Conservation (phyloP, 1,140 invertebrate genomes). For the Mizuhopecten yessoensis region DNA sequence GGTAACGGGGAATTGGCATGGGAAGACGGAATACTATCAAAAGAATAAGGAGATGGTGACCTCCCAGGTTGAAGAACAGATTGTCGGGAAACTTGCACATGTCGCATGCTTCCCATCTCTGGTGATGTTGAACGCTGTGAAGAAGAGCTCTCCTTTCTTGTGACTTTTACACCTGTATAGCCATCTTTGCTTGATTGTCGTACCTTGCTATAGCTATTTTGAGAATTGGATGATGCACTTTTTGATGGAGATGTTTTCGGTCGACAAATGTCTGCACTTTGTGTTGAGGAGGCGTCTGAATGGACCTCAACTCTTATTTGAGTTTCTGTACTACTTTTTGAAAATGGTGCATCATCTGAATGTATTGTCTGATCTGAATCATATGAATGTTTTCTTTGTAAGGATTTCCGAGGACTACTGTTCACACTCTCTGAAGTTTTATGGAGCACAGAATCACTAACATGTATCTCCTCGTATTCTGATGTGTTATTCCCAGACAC, state of each 20-base stretch:
- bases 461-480: neutral
- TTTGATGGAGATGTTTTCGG: neutral
- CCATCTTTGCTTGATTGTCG: conserved; percentile 13
- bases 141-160: conserved; percentile 37
- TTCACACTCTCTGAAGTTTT: conserved; percentile 5
- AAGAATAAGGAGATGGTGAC: conserved; percentile 62
- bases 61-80: conserved; percentile 50
- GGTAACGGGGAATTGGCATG: conserved; percentile 65
- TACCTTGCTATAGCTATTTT: conserved; percentile 18
- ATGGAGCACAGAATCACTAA: conserved; percentile 36
- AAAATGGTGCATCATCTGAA: conserved; percentile 60
- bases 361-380: conserved; percentile 60
- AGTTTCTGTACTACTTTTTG: conserved; percentile 63
- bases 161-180: conserved; percentile 19
- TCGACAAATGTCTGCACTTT: conserved; percentile 23
- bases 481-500: neutral
- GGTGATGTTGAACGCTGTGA: conserved; percentile 55
- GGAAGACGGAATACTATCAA: conserved; percentile 63
- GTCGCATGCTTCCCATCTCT: conserved; percentile 41
- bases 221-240: conserved; percentile 34
- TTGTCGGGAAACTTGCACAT: conserved; percentile 30
- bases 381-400: conserved; percentile 59
- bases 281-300: conserved; percentile 55
- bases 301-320: conserved; percentile 62
- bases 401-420: conserved; percentile 42